Base-by-base conservation (phyloP, 53 echinoderm and acorn worm genomes). In the Apostichopus leukothele region DNA sequence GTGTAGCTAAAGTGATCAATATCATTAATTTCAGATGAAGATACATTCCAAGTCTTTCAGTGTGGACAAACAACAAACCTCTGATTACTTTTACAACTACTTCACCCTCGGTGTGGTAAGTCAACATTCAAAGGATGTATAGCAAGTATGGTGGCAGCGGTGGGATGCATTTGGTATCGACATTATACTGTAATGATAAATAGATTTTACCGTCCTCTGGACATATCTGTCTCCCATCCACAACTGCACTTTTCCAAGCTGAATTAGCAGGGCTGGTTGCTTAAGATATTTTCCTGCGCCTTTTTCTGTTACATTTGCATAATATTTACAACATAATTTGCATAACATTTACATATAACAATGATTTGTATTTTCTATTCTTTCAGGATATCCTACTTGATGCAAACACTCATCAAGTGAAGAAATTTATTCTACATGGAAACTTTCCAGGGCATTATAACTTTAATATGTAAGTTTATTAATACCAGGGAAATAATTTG, bases 1-100 rank as follows among this genome's bases (percentile, higher is more conserved):
- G 57, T 57, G 57, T 57, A 19, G 12, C 21, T 83, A 83, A 5
- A 83, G 55, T 20, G 8, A 12, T 83, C 53, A 18, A 60, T 75
- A 4, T 6, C 75, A 52, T 83, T 10, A 18, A 54, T 89, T 89
- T 5, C 71, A 98, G 98, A 98, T 98, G 98, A 93, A 95, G 87
- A 98, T 98, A 18, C 98, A 98, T 75, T 98, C 98, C 50, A 90
- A 88, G 88, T 90, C 95, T 73, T 95, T 95, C 71, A 93, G 95
- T 83, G 92, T 92, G 66, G 95, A 95, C 83, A 92, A 95, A 71
- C 98, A 92, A 4, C 89, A 93, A 85, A 98, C 94, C 23, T 98
- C 98, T 0, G 98, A 98, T 90, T 98, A 98, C 78, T 98, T 98
- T 92, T 98, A 92, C 92, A 98, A 98, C 75, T 98, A 98, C 75